Conservation (phyloP, 2,888 invertebrate species). For the Iphiclides podalirius region DNA sequence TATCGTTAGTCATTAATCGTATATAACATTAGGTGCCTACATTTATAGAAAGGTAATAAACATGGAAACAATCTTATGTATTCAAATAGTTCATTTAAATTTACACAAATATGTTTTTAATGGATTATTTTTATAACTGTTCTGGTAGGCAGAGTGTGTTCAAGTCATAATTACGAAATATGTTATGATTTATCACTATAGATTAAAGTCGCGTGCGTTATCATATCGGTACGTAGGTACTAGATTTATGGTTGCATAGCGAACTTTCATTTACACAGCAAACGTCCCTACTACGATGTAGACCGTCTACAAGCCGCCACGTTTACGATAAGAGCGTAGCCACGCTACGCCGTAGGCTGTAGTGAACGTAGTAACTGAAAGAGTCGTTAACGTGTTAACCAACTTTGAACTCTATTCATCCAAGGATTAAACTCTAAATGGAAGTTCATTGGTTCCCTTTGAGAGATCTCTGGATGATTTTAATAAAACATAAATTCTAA, state of each 20-base stretch:
- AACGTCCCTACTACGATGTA: constrained; percentile 40
- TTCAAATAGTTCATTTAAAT: no score
- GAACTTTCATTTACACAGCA: constrained; percentile 43
- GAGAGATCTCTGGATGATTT: constrained; percentile 9
- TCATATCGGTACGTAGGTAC: no score
- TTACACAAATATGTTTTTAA: no score
- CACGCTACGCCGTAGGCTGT: constrained; percentile 49
- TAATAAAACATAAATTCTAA: constrained; percentile 18
- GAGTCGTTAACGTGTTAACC: constrained; percentile 10
- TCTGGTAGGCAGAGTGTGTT: no score
- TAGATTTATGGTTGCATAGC: background rate
- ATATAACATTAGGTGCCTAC: no score
- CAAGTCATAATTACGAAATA: no score
- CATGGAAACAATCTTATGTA: no score
- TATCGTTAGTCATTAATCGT: no score
- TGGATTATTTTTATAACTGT: no score
- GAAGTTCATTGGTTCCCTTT: background rate
- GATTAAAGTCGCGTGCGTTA: no score
- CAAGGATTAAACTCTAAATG: constrained; percentile 10
- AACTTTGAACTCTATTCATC: constrained; percentile 23
- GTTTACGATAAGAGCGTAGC: constrained; percentile 46
- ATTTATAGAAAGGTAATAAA: no score
- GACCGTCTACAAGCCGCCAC: constrained; percentile 52
- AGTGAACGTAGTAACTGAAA: constrained; percentile 32
- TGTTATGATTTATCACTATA: no score